A percentile compares a stretch with the other conserved stretches of the same genome.
These are phyloP conservation scores for Xanthorhoe spadicearia DNA, from an alignment of 2,888 invertebrate species.

Conservation along the genomic window DNA sequence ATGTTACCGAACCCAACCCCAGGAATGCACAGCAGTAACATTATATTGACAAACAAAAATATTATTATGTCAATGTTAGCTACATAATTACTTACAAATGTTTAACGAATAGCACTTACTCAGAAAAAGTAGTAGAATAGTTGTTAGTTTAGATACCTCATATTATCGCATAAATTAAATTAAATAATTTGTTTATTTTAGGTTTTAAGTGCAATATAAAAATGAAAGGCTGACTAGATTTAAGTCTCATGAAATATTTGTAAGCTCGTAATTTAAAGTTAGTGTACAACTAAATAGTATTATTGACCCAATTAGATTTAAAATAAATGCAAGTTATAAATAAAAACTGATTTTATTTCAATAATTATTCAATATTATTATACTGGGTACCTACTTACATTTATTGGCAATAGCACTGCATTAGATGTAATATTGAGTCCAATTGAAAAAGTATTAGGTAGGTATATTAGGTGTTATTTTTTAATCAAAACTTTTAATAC, in stretches of 20 bases:
- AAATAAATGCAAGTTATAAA: slow-evolving; percentile 31
- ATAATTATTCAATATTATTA: not conserved
- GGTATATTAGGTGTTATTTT: too few species aligned
- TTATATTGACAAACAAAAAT: too few species aligned
- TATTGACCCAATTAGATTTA: slow-evolving; percentile 52
- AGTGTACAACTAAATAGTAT: slow-evolving; percentile 46
- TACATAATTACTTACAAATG: too few species aligned
- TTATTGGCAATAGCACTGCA: too few species aligned
- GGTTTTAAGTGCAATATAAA: slow-evolving; percentile 44
- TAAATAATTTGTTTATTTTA: slow-evolving; percentile 6
- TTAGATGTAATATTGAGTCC: too few species aligned
- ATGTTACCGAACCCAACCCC: slow-evolving; percentile 77
- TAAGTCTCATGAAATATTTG: slow-evolving; percentile 52
- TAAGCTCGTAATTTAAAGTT: slow-evolving; percentile 54
- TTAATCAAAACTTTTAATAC: too few species aligned
- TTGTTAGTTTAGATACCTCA: too few species aligned
- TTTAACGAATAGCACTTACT: too few species aligned
- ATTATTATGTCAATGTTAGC: too few species aligned
- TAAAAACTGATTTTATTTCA: slow-evolving; percentile 1
- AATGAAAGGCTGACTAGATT: slow-evolving; percentile 64
- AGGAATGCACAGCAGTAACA: slow-evolving; percentile 58
- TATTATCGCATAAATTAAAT: not conserved
- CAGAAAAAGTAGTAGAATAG: too few species aligned
- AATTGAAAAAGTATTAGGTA: too few species aligned
- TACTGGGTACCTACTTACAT: too few species aligned